Conservation (phyloP, 2,797 vertebrate species). For the Aulostomus chinensis region DNA sequence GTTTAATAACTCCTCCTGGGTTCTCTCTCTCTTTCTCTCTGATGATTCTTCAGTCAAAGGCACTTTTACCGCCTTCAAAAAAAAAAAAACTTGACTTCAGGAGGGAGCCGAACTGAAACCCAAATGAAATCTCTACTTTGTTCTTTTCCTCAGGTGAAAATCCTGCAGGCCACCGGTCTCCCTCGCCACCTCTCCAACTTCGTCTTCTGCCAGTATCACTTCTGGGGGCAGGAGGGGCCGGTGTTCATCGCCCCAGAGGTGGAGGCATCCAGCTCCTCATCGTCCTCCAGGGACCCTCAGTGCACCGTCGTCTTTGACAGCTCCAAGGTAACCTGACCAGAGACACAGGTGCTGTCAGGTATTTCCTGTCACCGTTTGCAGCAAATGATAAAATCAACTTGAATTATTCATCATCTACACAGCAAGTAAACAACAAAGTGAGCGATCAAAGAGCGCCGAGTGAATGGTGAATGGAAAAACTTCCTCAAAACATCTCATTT, state of each 20-base stretch:
- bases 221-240: slow-evolving; percentile 89
- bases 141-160: slow-evolving; percentile 85
- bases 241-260: slow-evolving; percentile 88
- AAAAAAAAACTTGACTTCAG: not conserved
- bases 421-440: too few species aligned
- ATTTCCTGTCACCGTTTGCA: too few species aligned
- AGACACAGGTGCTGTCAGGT: too few species aligned
- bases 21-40: not conserved
- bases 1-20: slow-evolving; percentile 20
- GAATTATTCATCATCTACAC: not conserved
- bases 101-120: not conserved
- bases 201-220: slow-evolving; percentile 94
- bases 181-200: slow-evolving; percentile 94
- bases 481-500: too few species aligned
- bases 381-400: too few species aligned
- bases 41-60: too few species aligned
- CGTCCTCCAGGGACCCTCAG: slow-evolving; percentile 86
- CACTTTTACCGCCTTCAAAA: too few species aligned
- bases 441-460: too few species aligned
- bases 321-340: slow-evolving; percentile 79
- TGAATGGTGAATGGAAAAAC: not conserved
- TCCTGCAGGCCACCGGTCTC: slow-evolving; percentile 93
- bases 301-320: slow-evolving; percentile 96
- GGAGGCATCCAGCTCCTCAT: slow-evolving; percentile 77
- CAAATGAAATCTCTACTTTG: not conserved